A percentile compares a stretch with the other conserved stretches of the same genome.
phyloP scores from a whole-genome alignment of 2,888 invertebrate genomes.

The Limnephilus rhombicus region DNA sequence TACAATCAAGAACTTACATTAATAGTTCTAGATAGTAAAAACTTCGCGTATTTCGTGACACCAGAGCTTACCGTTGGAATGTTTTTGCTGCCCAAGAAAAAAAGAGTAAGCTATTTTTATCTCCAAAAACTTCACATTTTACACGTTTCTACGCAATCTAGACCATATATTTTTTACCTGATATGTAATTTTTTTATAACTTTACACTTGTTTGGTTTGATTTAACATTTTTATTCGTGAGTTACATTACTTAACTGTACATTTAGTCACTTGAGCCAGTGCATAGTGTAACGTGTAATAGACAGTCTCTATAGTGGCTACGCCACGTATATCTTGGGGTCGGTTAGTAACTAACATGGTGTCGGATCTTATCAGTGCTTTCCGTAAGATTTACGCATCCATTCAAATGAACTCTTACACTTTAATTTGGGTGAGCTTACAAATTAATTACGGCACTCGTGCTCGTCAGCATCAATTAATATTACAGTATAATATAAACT shows the following conservation, averaged over 20 bases:
- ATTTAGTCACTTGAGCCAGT: not conserved
- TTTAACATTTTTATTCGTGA: not conserved
- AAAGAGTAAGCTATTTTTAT: too few relatives aligned
- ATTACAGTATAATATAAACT: not conserved
- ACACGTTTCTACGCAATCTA: too few relatives aligned
- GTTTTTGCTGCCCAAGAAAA: too few relatives aligned
- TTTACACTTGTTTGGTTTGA: not conserved
- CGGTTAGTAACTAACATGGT: slow-evolving; percentile 5
- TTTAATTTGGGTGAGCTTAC: slow-evolving; percentile 31
- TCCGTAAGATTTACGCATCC: slow-evolving; percentile 12
- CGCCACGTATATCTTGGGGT: not conserved
- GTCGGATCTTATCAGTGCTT: slow-evolving; percentile 37
- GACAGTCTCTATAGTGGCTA: not conserved
- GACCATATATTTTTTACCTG: too few relatives aligned
- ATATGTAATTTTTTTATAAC: too few relatives aligned
- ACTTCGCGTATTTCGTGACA: too few relatives aligned
- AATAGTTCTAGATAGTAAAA: too few relatives aligned
- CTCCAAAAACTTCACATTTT: too few relatives aligned
- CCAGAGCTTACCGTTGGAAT: too few relatives aligned
- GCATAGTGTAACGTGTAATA: not conserved
- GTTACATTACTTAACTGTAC: not conserved
- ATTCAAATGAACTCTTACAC: slow-evolving; percentile 24
- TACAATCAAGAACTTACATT: too few relatives aligned
- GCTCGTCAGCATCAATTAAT: not conserved
- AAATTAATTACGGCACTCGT: slow-evolving; percentile 19